phyloP scores from a whole-genome alignment of 1,140 invertebrate genomes.

The Drosophila athabasca region DNA sequence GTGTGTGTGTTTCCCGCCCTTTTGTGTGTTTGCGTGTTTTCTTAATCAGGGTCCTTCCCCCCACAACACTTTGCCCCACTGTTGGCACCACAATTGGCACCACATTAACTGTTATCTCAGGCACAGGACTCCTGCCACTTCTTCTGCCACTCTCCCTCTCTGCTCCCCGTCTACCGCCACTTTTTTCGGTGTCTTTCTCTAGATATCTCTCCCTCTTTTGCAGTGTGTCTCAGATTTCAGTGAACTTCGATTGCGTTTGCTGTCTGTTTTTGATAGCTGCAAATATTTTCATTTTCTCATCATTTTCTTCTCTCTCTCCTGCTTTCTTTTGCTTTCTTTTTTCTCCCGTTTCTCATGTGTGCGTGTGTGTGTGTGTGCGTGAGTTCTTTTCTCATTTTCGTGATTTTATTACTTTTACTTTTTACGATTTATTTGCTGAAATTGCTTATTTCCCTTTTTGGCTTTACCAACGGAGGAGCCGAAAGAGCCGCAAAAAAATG shows the following conservation, averaged over 20 bases:
- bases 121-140: slow-evolving; percentile 4
- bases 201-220: slow-evolving; percentile 2
- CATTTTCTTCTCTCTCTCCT: slow-evolving; percentile 8
- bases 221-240: slow-evolving; percentile 34
- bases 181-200: neutral
- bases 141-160: neutral
- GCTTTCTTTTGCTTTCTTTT: neutral
- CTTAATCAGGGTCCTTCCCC: slow-evolving; percentile 23
- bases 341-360: slow-evolving; percentile 3
- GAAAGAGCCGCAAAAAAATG: slow-evolving; percentile 2
- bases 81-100: slow-evolving; percentile 48
- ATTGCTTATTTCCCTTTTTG: slow-evolving; percentile 77
- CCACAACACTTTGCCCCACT: slow-evolving; percentile 17
- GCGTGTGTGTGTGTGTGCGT: slow-evolving; percentile 36
- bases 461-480: slow-evolving; percentile 1
- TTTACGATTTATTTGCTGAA: slow-evolving; percentile 81
- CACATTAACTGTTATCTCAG: slow-evolving; percentile 58
- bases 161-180: no score
- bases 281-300: slow-evolving; percentile 59
- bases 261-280: slow-evolving; percentile 66
- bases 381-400: slow-evolving; percentile 78
- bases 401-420: slow-evolving; percentile 82
- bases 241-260: slow-evolving; percentile 53
- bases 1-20: neutral
- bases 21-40: slow-evolving; percentile 15